These are phyloP conservation scores for Clarias gariepinus DNA, from an alignment of 2,113 vertebrate species.

Conservation along the genomic window DNA sequence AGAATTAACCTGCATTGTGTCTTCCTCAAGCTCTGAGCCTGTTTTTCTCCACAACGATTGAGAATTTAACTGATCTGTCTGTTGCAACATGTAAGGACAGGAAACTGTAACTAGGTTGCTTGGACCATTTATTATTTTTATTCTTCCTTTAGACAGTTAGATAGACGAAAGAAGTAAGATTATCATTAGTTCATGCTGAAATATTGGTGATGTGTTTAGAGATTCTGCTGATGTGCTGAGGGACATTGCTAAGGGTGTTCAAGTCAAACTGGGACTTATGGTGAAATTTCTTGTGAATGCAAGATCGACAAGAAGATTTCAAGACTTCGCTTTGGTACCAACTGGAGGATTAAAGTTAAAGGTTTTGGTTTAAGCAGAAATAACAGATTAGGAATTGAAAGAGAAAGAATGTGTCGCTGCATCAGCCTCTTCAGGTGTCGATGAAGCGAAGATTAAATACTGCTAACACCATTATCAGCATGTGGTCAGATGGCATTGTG, in stretches of 20 bases:
- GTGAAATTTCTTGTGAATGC: too few relatives aligned
- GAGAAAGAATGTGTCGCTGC: neutral
- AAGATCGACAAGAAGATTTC: too few relatives aligned
- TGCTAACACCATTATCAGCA: neutral
- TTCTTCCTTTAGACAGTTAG: slow-evolving; percentile 1
- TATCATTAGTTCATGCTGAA: neutral
- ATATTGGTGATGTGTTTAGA: neutral
- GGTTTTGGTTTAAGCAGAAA: neutral
- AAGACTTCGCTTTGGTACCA: neutral
- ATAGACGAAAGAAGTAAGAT: neutral
- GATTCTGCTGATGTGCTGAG: neutral
- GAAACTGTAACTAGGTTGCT: neutral
- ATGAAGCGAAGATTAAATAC: neutral
- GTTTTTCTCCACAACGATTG: neutral
- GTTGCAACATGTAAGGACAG: neutral
- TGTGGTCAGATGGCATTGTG: neutral
- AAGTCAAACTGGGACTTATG: too few relatives aligned
- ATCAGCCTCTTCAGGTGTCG: neutral
- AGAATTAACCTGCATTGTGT: neutral
- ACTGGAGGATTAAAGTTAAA: neutral
- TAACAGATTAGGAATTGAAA: neutral
- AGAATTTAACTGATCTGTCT: neutral
- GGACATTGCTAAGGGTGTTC: neutral
- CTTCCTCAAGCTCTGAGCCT: neutral
- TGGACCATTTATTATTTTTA: neutral